These are phyloP conservation scores for Gouania willdenowi DNA, from an alignment of 2,797 vertebrate genomes.

Conservation along the genomic window DNA sequence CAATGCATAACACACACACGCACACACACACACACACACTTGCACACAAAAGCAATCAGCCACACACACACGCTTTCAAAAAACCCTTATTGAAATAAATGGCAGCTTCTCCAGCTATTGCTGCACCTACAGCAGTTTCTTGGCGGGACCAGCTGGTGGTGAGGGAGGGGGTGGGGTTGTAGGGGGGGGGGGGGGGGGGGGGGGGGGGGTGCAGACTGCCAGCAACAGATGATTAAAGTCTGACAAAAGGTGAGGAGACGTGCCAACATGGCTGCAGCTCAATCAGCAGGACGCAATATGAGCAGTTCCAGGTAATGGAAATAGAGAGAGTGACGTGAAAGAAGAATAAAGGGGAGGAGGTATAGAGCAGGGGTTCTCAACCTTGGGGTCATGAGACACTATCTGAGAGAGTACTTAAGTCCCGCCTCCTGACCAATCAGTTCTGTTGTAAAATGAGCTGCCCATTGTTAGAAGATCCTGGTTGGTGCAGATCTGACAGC, in stretches of 20 bases:
- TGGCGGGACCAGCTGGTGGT: neutral
- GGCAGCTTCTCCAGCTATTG: constrained; percentile 42
- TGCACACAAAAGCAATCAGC: constrained; percentile 6
- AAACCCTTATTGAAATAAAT: constrained; percentile 68
- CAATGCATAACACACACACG: constrained; percentile 6
- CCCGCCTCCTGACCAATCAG: too few species aligned
- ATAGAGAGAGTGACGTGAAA: neutral
- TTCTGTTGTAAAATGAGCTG: too few species aligned
- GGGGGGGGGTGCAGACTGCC: neutral
- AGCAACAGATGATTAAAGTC: constrained; percentile 67
- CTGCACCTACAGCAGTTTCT: constrained; percentile 62
- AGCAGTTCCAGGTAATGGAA: constrained; percentile 60
- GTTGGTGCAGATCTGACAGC: too few species aligned
- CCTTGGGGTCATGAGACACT: too few species aligned
- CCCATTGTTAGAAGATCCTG: too few species aligned
- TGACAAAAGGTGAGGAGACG: constrained; percentile 59
- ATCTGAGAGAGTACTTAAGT: too few species aligned
- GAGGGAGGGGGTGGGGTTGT: too few species aligned
- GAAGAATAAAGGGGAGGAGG: neutral
- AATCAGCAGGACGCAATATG: constrained; percentile 70
- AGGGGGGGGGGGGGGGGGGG: neutral
- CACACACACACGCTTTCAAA: constrained; percentile 33
- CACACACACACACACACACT: neutral
- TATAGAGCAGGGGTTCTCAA: too few species aligned
- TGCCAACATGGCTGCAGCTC: constrained; percentile 66